Percentiles rank a stretch among this genome's conserved stretches.
Conservation (phyloP, 2,797 vertebrate genomes). For the Poeciliopsis gracilis region DNA sequence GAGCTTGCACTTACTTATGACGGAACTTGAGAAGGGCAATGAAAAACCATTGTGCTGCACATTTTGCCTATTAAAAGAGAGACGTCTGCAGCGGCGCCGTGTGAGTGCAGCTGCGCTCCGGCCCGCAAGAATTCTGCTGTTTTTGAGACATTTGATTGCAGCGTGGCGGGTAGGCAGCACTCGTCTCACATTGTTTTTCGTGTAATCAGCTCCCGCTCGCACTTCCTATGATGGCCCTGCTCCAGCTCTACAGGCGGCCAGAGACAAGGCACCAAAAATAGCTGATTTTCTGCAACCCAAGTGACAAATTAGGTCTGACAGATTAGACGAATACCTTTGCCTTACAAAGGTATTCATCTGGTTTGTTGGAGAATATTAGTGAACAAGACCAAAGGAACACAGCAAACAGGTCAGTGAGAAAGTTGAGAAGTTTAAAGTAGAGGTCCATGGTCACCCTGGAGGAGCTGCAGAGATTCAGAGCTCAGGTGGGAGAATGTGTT, state of each 20-base stretch:
- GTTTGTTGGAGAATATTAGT: background rate
- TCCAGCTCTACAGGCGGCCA: background rate
- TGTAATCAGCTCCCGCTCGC: conserved; percentile 45
- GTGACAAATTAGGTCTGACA: background rate
- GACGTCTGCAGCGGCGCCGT: conserved; percentile 38
- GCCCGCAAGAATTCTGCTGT: conserved; percentile 37
- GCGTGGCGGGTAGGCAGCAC: conserved; percentile 23
- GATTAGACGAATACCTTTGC: no score
- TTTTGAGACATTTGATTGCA: conserved; percentile 15
- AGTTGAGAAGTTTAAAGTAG: background rate
- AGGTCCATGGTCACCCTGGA: background rate
- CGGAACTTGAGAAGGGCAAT: conserved; percentile 55
- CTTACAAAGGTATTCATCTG: background rate
- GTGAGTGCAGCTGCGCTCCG: conserved; percentile 33
- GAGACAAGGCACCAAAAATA: background rate
- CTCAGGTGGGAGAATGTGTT: background rate
- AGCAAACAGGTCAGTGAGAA: background rate
- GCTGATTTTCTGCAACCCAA: conserved; percentile 1
- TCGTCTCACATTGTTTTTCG: conserved; percentile 36
- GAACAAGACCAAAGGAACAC: background rate
- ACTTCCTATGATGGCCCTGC: conserved; percentile 14
- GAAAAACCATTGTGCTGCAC: conserved; percentile 60
- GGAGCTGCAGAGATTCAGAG: background rate
- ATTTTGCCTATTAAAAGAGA: conserved; percentile 65
- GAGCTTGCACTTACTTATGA: conserved; percentile 64